Evolutionary conservation across 2,113 vertebrate species (phyloP).

Genomic region (Kryptolebias marmoratus): DNA sequence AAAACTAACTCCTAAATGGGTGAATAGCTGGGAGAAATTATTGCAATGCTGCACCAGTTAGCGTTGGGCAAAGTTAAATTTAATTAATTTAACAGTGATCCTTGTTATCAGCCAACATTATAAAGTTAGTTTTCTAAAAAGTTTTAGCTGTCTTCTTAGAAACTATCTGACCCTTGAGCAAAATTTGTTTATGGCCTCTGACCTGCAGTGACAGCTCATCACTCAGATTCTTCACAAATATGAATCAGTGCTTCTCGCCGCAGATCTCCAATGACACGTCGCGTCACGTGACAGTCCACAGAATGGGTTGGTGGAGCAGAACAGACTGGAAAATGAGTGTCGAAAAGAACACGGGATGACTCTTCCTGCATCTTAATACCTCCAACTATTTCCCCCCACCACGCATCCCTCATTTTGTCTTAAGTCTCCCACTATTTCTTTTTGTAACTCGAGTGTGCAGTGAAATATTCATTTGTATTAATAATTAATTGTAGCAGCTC

Average conservation of each 20-base stretch:
- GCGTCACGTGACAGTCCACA: conserved; percentile 40
- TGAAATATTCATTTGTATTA: conserved; percentile 72
- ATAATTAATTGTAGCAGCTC: conserved; percentile 56
- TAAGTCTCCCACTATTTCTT: not conserved
- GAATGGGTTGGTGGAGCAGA: conserved; percentile 17
- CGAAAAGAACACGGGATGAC: conserved; percentile 24
- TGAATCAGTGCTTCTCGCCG: conserved; percentile 64
- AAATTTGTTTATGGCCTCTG: too few species aligned
- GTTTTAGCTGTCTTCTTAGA: too few species aligned
- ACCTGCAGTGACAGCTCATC: conserved; percentile 58
- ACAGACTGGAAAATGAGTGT: not conserved
- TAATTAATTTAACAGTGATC: too few species aligned
- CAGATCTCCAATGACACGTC: conserved; percentile 53
- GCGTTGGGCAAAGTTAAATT: too few species aligned
- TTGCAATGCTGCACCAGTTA: too few species aligned
- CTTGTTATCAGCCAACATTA: too few species aligned
- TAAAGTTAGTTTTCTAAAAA: too few species aligned
- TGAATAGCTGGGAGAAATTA: too few species aligned
- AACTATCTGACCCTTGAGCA: too few species aligned
- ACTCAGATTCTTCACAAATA: conserved; percentile 12
- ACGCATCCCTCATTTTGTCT: conserved; percentile 7
- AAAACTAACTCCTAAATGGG: too few species aligned
- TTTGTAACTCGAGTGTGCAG: conserved; percentile 30
- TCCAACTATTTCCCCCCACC: conserved; percentile 17
- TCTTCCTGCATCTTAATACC: conserved; percentile 44